Conservation (phyloP, 2,888 invertebrate genomes). For the Drosophila melanocephala region DNA sequence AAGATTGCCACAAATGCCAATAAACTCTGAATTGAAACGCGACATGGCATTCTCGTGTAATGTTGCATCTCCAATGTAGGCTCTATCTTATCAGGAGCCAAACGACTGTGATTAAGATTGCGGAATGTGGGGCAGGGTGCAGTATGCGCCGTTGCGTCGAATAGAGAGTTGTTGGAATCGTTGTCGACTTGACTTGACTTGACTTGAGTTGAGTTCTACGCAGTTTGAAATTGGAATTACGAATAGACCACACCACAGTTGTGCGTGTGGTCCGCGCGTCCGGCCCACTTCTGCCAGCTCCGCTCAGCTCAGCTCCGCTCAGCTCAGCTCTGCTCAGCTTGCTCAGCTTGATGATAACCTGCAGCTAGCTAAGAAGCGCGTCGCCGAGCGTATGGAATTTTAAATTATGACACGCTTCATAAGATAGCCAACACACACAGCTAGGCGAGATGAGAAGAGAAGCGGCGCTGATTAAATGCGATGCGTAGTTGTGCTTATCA, state of each 20-base stretch:
- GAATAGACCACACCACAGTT: conserved; percentile 14
- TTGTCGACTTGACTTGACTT: background rate
- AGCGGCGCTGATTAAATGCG: conserved; percentile 30
- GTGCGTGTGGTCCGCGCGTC: conserved; percentile 21
- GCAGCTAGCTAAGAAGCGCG: conserved; percentile 37
- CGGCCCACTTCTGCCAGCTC: conserved; percentile 58
- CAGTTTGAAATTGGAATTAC: conserved; percentile 43
- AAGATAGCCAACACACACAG: conserved; percentile 25
- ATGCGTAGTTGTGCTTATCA: conserved; percentile 61
- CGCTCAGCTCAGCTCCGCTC: background rate
- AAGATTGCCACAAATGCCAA: conserved; percentile 20
- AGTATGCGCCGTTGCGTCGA: conserved; percentile 10
- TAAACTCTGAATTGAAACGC: conserved; percentile 17
- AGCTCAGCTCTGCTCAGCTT: background rate
- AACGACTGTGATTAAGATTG: conserved; percentile 32
- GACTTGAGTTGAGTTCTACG: conserved; percentile 47
- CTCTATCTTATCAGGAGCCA: conserved; percentile 23
- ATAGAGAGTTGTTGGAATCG: background rate
- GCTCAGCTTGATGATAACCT: conserved; percentile 61
- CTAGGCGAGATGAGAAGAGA: conserved; percentile 1
- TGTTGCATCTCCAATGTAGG: conserved; percentile 10
- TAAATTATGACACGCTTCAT: conserved; percentile 62
- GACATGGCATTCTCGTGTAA: conserved; percentile 8
- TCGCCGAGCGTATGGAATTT: conserved; percentile 38
- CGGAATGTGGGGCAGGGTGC: conserved; percentile 66